These are phyloP conservation scores for Notiomystis cincta DNA, from an alignment of 2,113 vertebrate genomes.

Conservation along the genomic window DNA sequence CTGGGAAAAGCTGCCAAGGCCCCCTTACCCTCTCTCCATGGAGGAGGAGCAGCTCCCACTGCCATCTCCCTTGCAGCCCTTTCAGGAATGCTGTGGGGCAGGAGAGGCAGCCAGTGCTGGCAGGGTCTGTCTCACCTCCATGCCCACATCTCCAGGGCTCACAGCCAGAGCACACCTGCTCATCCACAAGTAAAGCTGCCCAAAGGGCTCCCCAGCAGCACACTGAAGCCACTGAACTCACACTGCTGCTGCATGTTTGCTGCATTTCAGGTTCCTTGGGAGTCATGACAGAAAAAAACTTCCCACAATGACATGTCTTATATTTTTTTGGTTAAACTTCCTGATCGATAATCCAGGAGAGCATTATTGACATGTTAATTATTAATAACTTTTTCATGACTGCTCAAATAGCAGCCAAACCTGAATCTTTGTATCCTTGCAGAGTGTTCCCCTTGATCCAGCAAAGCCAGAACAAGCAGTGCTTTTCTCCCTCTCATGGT, in stretches of 20 bases:
- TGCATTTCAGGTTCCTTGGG: not conserved
- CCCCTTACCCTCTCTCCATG: not conserved
- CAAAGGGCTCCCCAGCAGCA: not conserved
- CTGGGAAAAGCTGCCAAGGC: not conserved
- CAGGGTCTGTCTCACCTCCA: not conserved
- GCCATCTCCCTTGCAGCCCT: not conserved
- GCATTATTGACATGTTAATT: not conserved
- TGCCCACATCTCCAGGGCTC: rapidly evolving
- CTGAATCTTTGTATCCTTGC: not conserved
- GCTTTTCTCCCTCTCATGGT: not conserved
- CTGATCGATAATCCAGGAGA: not conserved
- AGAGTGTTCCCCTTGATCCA: not conserved
- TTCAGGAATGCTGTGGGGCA: not conserved
- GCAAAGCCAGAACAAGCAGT: not conserved
- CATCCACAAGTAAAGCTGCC: not conserved
- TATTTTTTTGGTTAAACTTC: not conserved
- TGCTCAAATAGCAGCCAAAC: not conserved
- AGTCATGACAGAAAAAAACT: not conserved
- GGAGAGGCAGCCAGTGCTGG: not conserved
- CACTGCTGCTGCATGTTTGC: not conserved
- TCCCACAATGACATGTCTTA: not conserved
- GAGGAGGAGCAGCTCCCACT: not conserved
- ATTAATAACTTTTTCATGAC: not conserved
- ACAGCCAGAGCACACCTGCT: not conserved
- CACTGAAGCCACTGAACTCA: not conserved